Base-by-base conservation (phyloP, 2,888 invertebrate species). In the Nudaria mundana region DNA sequence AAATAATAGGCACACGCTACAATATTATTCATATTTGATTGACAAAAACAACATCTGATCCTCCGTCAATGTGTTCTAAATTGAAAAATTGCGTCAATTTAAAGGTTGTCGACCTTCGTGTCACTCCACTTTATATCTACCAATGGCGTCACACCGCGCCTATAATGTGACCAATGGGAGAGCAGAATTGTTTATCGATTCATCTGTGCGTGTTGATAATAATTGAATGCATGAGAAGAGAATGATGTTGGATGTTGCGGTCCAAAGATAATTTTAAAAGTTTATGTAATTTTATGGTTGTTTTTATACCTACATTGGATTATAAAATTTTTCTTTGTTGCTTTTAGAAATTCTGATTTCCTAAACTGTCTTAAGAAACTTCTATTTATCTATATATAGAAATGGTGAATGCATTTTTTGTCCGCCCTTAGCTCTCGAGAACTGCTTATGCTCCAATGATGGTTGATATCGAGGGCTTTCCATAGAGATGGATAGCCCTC, bases 21-120 rank as follows among this genome's bases (percentile, higher is more conserved):
- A n/a, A n/a, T n/a, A n/a, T n/a, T n/a, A 54, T 51, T 35, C 11
- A 23, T 51, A 49, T 61, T 63, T 50, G 34, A 55, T 57, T 52
- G 56, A 55, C 43, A 48, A 53, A 60, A 49, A 52, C 45, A 55
- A n/a, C n/a, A n/a, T n/a, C n/a, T n/a, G n/a, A 52, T 52, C 51
- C 55, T 55, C 50, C 51, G 40, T 14, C 37, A 42, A 40, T 39
- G 32, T 37, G 40, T 61, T 69, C 62, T 70, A 70, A 76, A 79
- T 81, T 76, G 76, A 78, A 78, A 81, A 80, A 80, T 76, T 76
- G 69, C 65, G 59, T 64, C 75, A 71, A 75, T 79, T 66, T 57
- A 72, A 55, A 76, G 82, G 77, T 78, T 79, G 61, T 70, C 72
- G 71, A 56, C 79, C 80, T 76, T 77, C 70, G 67, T 71, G 71